Evolutionary conservation across 2,888 invertebrate genomes (phyloP).

Genomic region (Xestobium rufovillosum): DNA sequence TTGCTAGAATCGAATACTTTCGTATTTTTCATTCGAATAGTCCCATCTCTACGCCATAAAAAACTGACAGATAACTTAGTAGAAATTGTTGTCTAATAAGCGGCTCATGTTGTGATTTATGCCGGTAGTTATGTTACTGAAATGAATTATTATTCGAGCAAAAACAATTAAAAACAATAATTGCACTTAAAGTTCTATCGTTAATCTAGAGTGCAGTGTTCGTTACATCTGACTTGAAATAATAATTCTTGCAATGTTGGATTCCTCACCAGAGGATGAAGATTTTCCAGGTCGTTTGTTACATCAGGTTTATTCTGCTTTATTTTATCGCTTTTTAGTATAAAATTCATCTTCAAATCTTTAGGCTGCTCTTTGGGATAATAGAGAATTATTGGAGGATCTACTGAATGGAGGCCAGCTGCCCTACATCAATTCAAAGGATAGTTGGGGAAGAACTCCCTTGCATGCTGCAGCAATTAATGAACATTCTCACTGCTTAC

Average conservation of each 20-base stretch:
- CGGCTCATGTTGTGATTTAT: too few relatives aligned
- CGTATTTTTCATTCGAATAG: too few relatives aligned
- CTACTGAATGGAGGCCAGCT: constrained; percentile 63
- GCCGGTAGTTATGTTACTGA: too few relatives aligned
- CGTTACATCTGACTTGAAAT: not conserved
- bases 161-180: too few relatives aligned
- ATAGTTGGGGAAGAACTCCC: constrained; percentile 68
- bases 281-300: constrained; percentile 70
- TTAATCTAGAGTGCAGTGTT: too few relatives aligned
- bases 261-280: constrained; percentile 72
- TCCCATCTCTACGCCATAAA: too few relatives aligned
- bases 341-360: constrained; percentile 23
- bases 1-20: too few relatives aligned
- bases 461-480: constrained; percentile 77
- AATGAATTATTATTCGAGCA: too few relatives aligned
- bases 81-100: too few relatives aligned
- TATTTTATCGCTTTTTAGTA: too few relatives aligned
- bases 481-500: constrained; percentile 68
- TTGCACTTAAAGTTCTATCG: too few relatives aligned
- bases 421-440: constrained; percentile 58
- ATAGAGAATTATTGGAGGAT: constrained; percentile 76
- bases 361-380: constrained; percentile 82
- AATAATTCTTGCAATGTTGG: constrained; percentile 45
- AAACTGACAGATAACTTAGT: too few relatives aligned
- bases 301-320: constrained; percentile 54